phyloP scores from a whole-genome alignment of 2,113 vertebrate species.

The Limnothrissa miodon region DNA sequence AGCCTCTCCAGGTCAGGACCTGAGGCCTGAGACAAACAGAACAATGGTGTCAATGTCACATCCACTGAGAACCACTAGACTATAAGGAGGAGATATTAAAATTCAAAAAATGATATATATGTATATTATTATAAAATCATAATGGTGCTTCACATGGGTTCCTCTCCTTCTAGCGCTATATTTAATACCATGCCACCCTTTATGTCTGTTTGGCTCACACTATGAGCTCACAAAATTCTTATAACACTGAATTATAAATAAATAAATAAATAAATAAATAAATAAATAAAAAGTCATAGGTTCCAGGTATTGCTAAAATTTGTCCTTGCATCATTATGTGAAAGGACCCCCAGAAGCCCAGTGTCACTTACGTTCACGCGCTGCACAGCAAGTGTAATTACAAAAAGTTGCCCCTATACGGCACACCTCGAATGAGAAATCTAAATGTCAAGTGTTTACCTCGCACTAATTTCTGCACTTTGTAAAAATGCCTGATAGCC shows the following conservation, averaged over 20 bases:
- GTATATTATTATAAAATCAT: too few relatives aligned
- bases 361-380: not conserved
- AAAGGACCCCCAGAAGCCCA: not conserved
- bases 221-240: not conserved
- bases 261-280: too few relatives aligned
- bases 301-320: not conserved
- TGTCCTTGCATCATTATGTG: not conserved
- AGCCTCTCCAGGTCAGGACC: conserved; percentile 34
- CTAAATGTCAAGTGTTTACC: not conserved
- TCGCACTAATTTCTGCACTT: not conserved
- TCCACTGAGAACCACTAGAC: not conserved
- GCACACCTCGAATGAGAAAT: not conserved
- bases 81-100: not conserved
- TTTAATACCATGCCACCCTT: not conserved
- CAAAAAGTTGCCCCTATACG: not conserved
- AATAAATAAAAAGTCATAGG: not conserved
- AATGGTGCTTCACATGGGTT: not conserved
- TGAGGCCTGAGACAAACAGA: conserved; percentile 36
- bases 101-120: too few relatives aligned
- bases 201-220: not conserved
- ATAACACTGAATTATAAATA: not conserved
- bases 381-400: not conserved
- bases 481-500: not conserved
- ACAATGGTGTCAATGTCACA: not conserved
- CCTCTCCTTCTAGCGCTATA: not conserved